Base-by-base conservation (phyloP, 2,888 invertebrate species). In the Lagria hirta region DNA sequence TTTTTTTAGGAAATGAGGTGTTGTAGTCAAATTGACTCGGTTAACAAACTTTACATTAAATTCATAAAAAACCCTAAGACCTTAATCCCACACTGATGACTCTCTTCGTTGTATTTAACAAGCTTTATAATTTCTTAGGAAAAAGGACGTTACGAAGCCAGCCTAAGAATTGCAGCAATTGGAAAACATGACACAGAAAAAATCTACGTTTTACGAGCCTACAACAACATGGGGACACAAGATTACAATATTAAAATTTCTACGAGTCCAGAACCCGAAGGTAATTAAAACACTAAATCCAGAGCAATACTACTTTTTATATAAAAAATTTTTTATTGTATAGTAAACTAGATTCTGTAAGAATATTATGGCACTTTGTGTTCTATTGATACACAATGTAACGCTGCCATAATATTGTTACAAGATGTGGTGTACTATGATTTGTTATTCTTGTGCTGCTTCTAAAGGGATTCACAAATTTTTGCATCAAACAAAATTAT, bases 131-230 rank as follows among this genome's bases (percentile, higher is more conserved):
- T n/a, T n/a, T n/a, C 58, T 3, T 65, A 87, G 81, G 86, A 84
- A 33, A 73, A 73, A 41, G 84, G 84, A 13, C 75, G 73, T 62
- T 89, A 84, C 76, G 81, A 82, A 61, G 77, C 83, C 4, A 81
- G 82, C 1, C 66, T 90, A 54, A 73, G 79, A 24, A 78, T 90
- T 52, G 76, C 80, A 3, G 78, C 77, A 10, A 78, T 90, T 15
- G 79, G 80, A 14, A 83, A 86, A 55, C 83, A 86, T 51, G 88
- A 89, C 60, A 88, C 88, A 1, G 86, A 86, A 21, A 78, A 82
- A 43, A 77, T 77, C 1, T 88, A 86, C 72, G 74, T 76, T 57
- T 70, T 90, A 51, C 75, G 75, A 7, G 86, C 86, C 1, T 72
- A 72, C 61, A 90, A 89, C 66, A 77, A 76, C n/a, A 75, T 82